phyloP scores from a whole-genome alignment of 37 sponge, comb jelly and placozoan species.

The Spongilla lacustris region DNA sequence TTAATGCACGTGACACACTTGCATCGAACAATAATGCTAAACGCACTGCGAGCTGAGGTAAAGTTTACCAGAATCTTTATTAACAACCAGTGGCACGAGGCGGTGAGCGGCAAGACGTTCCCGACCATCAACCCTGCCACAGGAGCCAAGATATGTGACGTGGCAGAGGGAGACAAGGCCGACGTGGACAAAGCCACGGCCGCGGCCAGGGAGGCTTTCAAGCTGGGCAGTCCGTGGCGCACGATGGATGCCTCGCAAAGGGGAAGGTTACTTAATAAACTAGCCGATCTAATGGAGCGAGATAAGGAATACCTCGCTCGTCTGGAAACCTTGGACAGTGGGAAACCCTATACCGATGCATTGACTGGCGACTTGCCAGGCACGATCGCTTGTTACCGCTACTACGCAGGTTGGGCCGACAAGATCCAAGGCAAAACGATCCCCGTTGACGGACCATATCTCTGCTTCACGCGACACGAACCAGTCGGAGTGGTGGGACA shows the following conservation, averaged over 20 bases:
- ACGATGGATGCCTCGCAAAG: slow-evolving; percentile 88
- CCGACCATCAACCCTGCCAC: slow-evolving; percentile 84
- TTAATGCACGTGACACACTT: too few relatives aligned
- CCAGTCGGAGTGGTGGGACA: slow-evolving; percentile 89
- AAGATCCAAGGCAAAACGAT: slow-evolving; percentile 94
- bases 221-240: slow-evolving; percentile 84
- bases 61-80: not conserved
- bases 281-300: slow-evolving; percentile 86
- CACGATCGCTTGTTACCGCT: slow-evolving; percentile 72
- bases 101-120: slow-evolving; percentile 84
- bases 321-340: slow-evolving; percentile 91
- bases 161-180: slow-evolving; percentile 92
- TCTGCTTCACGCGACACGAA: slow-evolving; percentile 88
- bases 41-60: too few relatives aligned
- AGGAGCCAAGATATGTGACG: slow-evolving; percentile 87
- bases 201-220: slow-evolving; percentile 84
- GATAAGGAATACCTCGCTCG: slow-evolving; percentile 85
- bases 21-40: too few relatives aligned
- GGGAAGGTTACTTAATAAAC: slow-evolving; percentile 78
- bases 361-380: slow-evolving; percentile 39
- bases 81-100: not conserved
- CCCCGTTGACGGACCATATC: slow-evolving; percentile 71
- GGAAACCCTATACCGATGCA: slow-evolving; percentile 79
- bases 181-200: slow-evolving; percentile 88
- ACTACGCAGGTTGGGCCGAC: slow-evolving; percentile 92